phyloP scores from a whole-genome alignment of 2,113 vertebrate genomes.

The Macquaria australasica region DNA sequence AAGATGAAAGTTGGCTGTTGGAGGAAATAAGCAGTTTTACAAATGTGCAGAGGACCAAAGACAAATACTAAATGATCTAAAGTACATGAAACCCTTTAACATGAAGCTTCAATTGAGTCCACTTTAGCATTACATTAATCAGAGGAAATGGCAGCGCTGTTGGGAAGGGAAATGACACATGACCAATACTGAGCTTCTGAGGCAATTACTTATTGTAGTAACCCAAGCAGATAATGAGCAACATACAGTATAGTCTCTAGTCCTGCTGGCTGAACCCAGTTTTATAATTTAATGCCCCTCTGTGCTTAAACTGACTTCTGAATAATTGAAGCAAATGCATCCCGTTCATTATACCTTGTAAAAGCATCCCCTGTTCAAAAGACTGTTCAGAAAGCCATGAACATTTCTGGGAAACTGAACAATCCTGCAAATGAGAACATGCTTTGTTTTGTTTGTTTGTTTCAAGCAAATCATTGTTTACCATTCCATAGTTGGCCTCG shows the following conservation, averaged over 20 bases:
- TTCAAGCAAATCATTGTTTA: conserved; percentile 59
- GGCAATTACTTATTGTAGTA: conserved; percentile 67
- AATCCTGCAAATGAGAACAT: conserved; percentile 34
- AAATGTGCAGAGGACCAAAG: conserved; percentile 17
- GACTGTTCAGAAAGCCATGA: conserved; percentile 45
- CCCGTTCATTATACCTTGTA: conserved; percentile 67
- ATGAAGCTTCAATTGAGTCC: conserved; percentile 39
- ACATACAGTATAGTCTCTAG: conserved; percentile 51
- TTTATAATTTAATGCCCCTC: conserved; percentile 69
- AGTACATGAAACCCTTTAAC: conserved; percentile 42
- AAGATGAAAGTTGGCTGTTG: conserved; percentile 6
- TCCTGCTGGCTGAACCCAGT: conserved; percentile 43
- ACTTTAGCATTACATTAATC: conserved; percentile 49
- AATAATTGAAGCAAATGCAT: conserved; percentile 70
- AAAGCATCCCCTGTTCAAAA: conserved; percentile 64
- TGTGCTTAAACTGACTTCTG: conserved; percentile 68
- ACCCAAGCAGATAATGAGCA: conserved; percentile 69
- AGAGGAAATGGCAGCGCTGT: conserved; percentile 54
- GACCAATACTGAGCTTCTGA: conserved; percentile 62
- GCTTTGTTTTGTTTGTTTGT: conserved; percentile 65
- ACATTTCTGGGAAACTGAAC: conserved; percentile 49
- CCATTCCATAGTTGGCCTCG: conserved; percentile 47
- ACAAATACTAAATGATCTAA: conserved; percentile 43
- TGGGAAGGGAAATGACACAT: conserved; percentile 64
- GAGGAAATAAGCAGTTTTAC: conserved; percentile 26